Evolutionary conservation across 2,888 invertebrate species (phyloP).

Genomic region (Euzophera pinguis): DNA sequence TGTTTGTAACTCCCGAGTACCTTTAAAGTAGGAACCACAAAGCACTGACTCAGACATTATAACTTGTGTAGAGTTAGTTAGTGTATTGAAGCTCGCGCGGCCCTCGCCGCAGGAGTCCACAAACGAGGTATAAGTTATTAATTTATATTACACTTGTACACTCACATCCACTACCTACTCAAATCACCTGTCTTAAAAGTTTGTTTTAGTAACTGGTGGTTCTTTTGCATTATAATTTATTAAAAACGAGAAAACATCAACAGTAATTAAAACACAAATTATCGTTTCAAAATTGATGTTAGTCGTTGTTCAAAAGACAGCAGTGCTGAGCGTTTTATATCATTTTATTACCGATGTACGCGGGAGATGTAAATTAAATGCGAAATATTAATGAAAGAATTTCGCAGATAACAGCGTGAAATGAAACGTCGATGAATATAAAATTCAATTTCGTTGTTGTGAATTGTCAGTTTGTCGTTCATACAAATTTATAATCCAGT

Average conservation of each 20-base stretch:
- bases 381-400: constrained; percentile 42
- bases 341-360: constrained; percentile 53
- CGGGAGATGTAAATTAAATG: constrained; percentile 41
- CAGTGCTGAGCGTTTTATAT: constrained; percentile 62
- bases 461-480: constrained; percentile 42
- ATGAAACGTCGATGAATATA: constrained; percentile 17
- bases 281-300: constrained; percentile 54
- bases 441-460: constrained; percentile 36
- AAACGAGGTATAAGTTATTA: constrained; percentile 67
- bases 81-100: constrained; percentile 22
- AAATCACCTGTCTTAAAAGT: constrained; percentile 72
- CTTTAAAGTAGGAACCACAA: not conserved
- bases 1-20: not conserved
- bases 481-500: constrained; percentile 30
- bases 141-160: constrained; percentile 71
- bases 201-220: constrained; percentile 67
- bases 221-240: constrained; percentile 47
- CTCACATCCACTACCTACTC: constrained; percentile 59
- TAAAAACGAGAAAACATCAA: constrained; percentile 76
- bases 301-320: constrained; percentile 58
- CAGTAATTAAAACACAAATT: constrained; percentile 72
- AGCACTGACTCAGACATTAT: constrained; percentile 12
- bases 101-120: constrained; percentile 54
- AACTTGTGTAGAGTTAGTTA: constrained; percentile 17
- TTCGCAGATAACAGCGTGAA: constrained; percentile 31